Evolutionary conservation across 2,888 invertebrate genomes (phyloP).

Genomic region (Apomyelois bistriatella): DNA sequence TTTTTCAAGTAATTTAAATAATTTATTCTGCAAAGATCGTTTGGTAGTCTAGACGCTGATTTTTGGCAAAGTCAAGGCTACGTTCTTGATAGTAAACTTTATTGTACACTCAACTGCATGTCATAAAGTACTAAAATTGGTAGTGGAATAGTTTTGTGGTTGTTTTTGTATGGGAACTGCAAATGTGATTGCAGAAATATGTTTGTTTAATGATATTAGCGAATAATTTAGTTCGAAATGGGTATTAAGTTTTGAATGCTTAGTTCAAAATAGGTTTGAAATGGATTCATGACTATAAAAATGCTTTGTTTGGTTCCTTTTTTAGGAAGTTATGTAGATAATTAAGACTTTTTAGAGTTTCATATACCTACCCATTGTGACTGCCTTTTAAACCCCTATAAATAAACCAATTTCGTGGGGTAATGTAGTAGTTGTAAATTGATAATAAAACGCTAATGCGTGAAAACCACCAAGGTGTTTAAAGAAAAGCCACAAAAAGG

Average conservation of each 20-base stretch:
- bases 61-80: constrained; percentile 63
- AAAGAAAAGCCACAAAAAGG: too few relatives aligned
- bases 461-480: too few relatives aligned
- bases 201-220: neutral
- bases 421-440: too few relatives aligned
- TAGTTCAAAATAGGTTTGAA: neutral
- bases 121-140: neutral
- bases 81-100: constrained; percentile 3
- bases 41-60: constrained; percentile 54
- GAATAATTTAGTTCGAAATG: neutral
- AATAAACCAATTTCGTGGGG: too few relatives aligned
- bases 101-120: constrained; percentile 8
- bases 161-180: neutral
- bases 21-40: constrained; percentile 45
- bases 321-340: too few relatives aligned
- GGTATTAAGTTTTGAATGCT: neutral
- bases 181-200: neutral
- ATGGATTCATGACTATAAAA: too few relatives aligned
- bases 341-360: too few relatives aligned
- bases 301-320: neutral
- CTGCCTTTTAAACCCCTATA: too few relatives aligned
- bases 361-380: too few relatives aligned
- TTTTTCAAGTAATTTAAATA: constrained; percentile 37
- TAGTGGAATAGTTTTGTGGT: neutral
- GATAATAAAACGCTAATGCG: too few relatives aligned